A percentile compares a stretch with the other conserved stretches of the same genome.
phyloP scores from a whole-genome alignment of 2,113 vertebrate species.

The Mystacornis crossleyi region DNA sequence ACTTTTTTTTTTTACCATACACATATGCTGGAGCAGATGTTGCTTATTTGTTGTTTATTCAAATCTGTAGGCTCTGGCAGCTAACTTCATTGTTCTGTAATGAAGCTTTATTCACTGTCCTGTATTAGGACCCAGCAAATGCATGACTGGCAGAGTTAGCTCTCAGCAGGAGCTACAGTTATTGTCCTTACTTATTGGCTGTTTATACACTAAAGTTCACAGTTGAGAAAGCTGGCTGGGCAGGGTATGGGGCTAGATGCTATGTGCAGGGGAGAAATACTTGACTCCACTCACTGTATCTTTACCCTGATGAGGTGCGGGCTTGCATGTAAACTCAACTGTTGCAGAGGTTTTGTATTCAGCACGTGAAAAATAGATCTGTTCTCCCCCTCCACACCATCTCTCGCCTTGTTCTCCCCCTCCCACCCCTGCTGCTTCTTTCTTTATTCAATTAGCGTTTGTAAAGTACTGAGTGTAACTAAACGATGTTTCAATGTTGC shows the following conservation, averaged over 20 bases:
- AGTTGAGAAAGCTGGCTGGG: slow-evolving; percentile 46
- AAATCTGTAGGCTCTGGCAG: slow-evolving; percentile 86
- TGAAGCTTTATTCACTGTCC: slow-evolving; percentile 83
- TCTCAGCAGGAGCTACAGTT: slow-evolving; percentile 73
- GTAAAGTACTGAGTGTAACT: slow-evolving; percentile 7
- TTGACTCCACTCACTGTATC: not conserved
- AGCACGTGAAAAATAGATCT: slow-evolving; percentile 34
- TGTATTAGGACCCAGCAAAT: slow-evolving; percentile 77
- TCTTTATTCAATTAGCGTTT: slow-evolving; percentile 33
- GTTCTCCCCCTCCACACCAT: not conserved
- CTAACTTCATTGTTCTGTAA: slow-evolving; percentile 85
- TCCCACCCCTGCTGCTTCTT: not conserved
- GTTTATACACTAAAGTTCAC: slow-evolving; percentile 65
- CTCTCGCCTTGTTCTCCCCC: not conserved
- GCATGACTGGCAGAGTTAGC: slow-evolving; percentile 65
- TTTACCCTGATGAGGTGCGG: slow-evolving; percentile 2
- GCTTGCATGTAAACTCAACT: slow-evolving; percentile 30
- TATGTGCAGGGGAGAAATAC: slow-evolving; percentile 31
- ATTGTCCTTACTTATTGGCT: slow-evolving; percentile 74
- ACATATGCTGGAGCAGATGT: slow-evolving; percentile 89
- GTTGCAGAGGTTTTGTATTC: slow-evolving; percentile 45
- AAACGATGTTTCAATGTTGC: not conserved
- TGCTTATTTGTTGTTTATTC: slow-evolving; percentile 89
- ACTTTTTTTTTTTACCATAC: slow-evolving; percentile 84
- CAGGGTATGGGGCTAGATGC: not conserved